Evolutionary conservation across 2,888 invertebrate species (phyloP).

Genomic region (Papilio demoleus): DNA sequence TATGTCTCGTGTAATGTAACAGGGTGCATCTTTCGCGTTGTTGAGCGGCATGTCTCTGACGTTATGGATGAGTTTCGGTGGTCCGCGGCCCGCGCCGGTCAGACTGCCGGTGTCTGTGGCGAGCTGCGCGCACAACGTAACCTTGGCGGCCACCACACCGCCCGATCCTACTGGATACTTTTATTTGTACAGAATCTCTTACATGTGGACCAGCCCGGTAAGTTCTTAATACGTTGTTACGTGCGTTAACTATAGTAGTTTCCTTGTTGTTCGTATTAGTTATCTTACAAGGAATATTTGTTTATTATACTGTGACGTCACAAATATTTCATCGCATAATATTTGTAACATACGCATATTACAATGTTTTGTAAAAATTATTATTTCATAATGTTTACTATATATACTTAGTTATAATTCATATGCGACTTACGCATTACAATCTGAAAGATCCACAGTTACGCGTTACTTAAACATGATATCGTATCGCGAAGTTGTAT

Average conservation of each 20-base stretch:
- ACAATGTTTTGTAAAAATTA: too few relatives aligned
- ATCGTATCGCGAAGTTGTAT: too few relatives aligned
- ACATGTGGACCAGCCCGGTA: conserved; percentile 87
- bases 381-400: too few relatives aligned
- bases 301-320: background rate
- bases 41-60: conserved; percentile 86
- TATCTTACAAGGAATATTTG: conserved; percentile 7
- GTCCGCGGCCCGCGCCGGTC: conserved; percentile 88
- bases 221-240: conserved; percentile 46
- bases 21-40: conserved; percentile 89
- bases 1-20: conserved; percentile 52
- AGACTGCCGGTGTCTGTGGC: conserved; percentile 83
- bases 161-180: conserved; percentile 73
- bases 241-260: background rate
- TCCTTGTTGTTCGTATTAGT: background rate
- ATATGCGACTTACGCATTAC: too few relatives aligned
- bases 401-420: too few relatives aligned
- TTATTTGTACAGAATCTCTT: conserved; percentile 88
- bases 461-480: too few relatives aligned
- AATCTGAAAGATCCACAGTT: too few relatives aligned
- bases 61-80: conserved; percentile 94
- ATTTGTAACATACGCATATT: background rate
- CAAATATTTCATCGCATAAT: background rate
- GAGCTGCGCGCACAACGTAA: conserved; percentile 78
- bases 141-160: conserved; percentile 45